Percentiles rank a stretch among this genome's conserved stretches.
These are phyloP conservation scores for Cremastinae sp. DNA, from an alignment of 2,888 invertebrate genomes.

Conservation along the genomic window DNA sequence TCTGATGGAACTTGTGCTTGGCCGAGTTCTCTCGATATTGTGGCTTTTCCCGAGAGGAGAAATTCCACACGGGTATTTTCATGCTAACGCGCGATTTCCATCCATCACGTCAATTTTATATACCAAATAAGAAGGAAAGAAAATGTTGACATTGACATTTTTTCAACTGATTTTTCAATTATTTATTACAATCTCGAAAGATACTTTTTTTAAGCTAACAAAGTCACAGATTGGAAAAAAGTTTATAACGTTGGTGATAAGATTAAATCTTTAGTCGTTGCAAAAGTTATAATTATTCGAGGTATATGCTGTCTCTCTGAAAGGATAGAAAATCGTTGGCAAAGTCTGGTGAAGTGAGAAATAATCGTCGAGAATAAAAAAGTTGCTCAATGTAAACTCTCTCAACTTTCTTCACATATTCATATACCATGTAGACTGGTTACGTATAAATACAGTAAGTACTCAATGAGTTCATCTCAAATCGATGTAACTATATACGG, in stretches of 20 bases:
- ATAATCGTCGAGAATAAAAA: background rate
- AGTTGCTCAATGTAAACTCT: too few species aligned
- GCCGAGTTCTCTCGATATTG: slow-evolving; percentile 19
- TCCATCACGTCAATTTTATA: too few species aligned
- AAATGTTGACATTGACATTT: background rate
- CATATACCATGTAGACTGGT: too few species aligned
- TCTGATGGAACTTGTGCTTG: slow-evolving; percentile 18
- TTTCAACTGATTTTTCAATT: background rate
- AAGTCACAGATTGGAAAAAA: too few species aligned
- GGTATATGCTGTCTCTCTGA: too few species aligned
- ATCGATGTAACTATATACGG: background rate
- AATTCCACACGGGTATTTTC: background rate
- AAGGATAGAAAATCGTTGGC: too few species aligned
- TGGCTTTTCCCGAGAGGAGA: background rate
- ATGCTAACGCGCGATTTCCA: background rate
- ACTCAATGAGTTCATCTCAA: background rate
- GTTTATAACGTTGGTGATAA: too few species aligned
- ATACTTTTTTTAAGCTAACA: background rate
- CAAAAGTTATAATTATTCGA: too few species aligned
- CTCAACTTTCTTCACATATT: too few species aligned
- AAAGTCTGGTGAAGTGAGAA: background rate
- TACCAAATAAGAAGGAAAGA: background rate
- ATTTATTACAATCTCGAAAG: slow-evolving; percentile 6
- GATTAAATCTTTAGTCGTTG: too few species aligned
- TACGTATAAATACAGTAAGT: too few species aligned